Evolutionary conservation across 92 coral and sea anemone genomes (phyloP).

Genomic region (Zoanthus sansibaricus): DNA sequence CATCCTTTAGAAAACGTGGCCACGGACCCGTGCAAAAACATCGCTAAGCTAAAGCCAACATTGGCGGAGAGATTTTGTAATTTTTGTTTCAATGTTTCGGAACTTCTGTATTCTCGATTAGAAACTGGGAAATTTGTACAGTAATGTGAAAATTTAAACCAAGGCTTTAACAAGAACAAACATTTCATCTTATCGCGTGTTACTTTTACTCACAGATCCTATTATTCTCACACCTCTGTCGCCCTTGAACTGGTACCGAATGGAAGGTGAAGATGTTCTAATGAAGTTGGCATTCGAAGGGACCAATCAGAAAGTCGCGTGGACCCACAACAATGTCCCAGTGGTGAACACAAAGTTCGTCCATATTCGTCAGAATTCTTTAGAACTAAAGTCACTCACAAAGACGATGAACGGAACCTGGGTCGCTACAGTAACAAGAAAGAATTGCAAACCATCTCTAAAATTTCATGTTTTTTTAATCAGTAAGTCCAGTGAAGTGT

Average conservation of each 20-base stretch:
- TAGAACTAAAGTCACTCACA: conserved; percentile 31
- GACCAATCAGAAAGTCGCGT: background rate
- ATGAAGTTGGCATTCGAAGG: conserved; percentile 36
- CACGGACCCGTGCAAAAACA: too few relatives aligned
- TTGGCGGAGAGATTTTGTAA: too few relatives aligned
- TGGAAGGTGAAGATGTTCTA: conserved; percentile 28
- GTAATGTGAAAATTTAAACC: too few relatives aligned
- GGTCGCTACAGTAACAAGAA: conserved; percentile 13
- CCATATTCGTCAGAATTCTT: conserved; percentile 12
- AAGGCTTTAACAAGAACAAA: too few relatives aligned
- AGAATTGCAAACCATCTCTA: conserved; percentile 3
- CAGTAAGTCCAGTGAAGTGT: conserved; percentile 1
- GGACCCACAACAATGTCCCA: conserved; percentile 20
- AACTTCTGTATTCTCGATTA: too few relatives aligned
- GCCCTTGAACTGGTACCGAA: conserved; percentile 26
- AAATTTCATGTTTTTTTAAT: conserved; percentile 12
- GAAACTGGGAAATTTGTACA: too few relatives aligned
- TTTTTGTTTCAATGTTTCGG: too few relatives aligned
- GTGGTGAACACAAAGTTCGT: conserved; percentile 31
- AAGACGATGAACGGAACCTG: conserved; percentile 35
- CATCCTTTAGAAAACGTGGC: too few relatives aligned
- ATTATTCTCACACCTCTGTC: conserved; percentile 23
- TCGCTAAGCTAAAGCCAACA: too few relatives aligned
- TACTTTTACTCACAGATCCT: background rate
- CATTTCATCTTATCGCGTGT: too few relatives aligned